phyloP scores from a whole-genome alignment of 2,113 vertebrate genomes.

The Gymnocephalus cernua region DNA sequence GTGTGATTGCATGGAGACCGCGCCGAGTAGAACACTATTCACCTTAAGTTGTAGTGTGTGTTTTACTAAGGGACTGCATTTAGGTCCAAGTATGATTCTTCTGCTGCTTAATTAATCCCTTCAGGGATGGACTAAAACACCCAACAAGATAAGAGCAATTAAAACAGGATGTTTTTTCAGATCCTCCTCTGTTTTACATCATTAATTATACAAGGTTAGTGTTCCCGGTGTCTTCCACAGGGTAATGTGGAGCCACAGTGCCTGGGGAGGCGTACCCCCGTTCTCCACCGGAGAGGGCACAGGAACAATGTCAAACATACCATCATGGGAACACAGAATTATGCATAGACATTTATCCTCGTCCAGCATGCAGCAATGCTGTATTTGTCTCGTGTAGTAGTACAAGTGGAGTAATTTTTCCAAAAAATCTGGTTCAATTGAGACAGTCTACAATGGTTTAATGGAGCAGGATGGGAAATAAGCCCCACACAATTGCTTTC shows the following conservation, averaged over 20 bases:
- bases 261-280: conserved; percentile 47
- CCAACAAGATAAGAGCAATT: conserved; percentile 74
- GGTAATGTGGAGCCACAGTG: conserved; percentile 47
- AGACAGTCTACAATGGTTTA: conserved; percentile 40
- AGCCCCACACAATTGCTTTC: conserved; percentile 40
- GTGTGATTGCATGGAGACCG: conserved; percentile 4
- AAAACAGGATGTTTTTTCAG: conserved; percentile 64
- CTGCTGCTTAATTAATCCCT: conserved; percentile 72
- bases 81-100: conserved; percentile 58
- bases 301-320: conserved; percentile 74
- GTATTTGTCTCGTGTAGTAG: conserved; percentile 22
- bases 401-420: conserved; percentile 53
- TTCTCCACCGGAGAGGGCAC: conserved; percentile 67
- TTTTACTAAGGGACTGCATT: conserved; percentile 72
- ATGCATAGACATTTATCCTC: conserved; percentile 69
- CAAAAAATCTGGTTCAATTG: conserved; percentile 35
- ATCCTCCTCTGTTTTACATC: conserved; percentile 63
- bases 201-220: conserved; percentile 78
- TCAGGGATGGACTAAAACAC: conserved; percentile 68
- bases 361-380: conserved; percentile 18
- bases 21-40: conserved; percentile 34
- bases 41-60: conserved; percentile 59
- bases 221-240: conserved; percentile 57
- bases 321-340: conserved; percentile 66
- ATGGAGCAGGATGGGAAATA: conserved; percentile 34